phyloP scores from a whole-genome alignment of 2,888 invertebrate genomes.

The Synergus itoensis region DNA sequence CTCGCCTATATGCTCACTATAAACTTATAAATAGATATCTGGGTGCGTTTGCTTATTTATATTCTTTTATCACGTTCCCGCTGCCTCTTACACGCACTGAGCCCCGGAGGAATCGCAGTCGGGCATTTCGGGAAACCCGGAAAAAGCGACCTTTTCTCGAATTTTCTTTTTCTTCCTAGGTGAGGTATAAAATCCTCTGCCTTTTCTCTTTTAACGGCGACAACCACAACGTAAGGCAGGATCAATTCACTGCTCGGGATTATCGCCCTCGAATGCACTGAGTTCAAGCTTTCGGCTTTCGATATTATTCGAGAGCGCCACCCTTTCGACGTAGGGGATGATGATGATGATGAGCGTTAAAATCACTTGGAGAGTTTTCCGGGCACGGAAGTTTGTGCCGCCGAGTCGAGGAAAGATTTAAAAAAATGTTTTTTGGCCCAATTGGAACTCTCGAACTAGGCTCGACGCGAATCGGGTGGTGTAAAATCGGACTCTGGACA shows the following conservation, averaged over 20 bases:
- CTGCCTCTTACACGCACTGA: conserved; percentile 43
- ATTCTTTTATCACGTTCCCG: conserved; percentile 60
- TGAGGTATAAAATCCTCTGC: neutral
- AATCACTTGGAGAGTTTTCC: neutral
- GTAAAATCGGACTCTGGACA: conserved; percentile 32
- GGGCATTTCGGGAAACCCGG: neutral
- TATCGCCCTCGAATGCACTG: conserved; percentile 37
- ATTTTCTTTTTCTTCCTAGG: neutral
- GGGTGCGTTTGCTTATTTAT: conserved; percentile 72
- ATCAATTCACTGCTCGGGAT: conserved; percentile 31
- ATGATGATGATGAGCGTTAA: neutral
- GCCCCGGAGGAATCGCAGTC: conserved; percentile 21
- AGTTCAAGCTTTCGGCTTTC: conserved; percentile 23
- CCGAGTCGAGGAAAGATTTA: neutral
- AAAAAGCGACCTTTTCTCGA: neutral
- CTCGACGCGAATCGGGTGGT: conserved; percentile 23
- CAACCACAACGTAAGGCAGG: conserved; percentile 16
- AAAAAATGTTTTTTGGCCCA: neutral
- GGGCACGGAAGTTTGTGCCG: neutral
- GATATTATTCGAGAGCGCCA: conserved; percentile 28
- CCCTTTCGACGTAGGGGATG: conserved; percentile 16
- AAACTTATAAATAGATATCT: conserved; percentile 72
- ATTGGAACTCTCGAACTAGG: neutral
- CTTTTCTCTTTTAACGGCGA: neutral
- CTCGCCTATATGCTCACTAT: conserved; percentile 42